A percentile compares a stretch with the other conserved stretches of the same genome.
Evolutionary conservation across 2,797 vertebrate genomes (phyloP).

Genomic region (Synaphobranchus kaupii): DNA sequence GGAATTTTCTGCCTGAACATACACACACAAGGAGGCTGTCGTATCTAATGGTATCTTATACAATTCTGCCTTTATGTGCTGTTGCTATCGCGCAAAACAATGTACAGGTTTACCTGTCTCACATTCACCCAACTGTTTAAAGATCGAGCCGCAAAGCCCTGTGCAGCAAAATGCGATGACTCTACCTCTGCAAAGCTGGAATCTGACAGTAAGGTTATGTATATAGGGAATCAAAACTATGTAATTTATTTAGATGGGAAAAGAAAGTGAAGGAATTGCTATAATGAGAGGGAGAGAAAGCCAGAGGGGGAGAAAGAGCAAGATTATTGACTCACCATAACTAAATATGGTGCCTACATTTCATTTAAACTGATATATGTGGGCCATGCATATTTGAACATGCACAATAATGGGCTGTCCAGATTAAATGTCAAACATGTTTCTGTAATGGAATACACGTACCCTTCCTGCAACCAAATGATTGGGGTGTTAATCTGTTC

Average conservation of each 20-base stretch:
- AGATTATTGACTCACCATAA: not conserved
- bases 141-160: not conserved
- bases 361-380: not conserved
- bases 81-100: slow-evolving; percentile 6
- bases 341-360: slow-evolving; percentile 11
- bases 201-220: not conserved
- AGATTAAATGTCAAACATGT: slow-evolving; percentile 6
- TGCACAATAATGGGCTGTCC: not conserved
- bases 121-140: slow-evolving; percentile 12
- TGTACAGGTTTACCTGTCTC: not conserved
- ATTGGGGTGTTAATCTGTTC: not conserved
- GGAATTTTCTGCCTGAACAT: not conserved
- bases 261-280: slow-evolving; percentile 2
- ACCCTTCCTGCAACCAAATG: not conserved
- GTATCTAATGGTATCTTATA: not conserved
- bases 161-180: not conserved
- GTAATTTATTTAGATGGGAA: not conserved
- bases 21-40: not conserved
- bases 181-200: not conserved
- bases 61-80: not conserved
- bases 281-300: not conserved
- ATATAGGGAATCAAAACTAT: not conserved
- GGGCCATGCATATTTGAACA: slow-evolving; percentile 1
- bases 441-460: not conserved
- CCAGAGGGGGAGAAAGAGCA: not conserved